These are phyloP conservation scores for Listronotus bonariensis DNA, from an alignment of 1,140 invertebrate genomes.

Conservation along the genomic window DNA sequence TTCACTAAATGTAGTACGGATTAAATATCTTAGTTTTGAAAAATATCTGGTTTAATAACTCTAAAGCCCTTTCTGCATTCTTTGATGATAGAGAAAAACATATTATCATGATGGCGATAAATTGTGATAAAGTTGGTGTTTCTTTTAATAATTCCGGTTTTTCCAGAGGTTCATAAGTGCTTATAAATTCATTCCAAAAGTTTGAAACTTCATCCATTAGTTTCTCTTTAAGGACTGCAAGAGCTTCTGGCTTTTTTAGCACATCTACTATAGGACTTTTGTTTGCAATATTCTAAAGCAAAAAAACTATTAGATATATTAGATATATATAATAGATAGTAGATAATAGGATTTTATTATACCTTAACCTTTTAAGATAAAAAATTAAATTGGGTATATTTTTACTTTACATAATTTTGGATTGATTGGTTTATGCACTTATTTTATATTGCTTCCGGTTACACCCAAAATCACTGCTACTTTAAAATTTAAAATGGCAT, in stretches of 20 bases:
- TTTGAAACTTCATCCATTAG: slow-evolving; percentile 71
- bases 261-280: slow-evolving; percentile 63
- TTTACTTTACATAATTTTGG: too few relatives aligned
- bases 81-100: slow-evolving; percentile 63
- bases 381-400: too few relatives aligned
- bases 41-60: slow-evolving; percentile 48
- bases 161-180: slow-evolving; percentile 75
- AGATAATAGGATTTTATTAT: too few relatives aligned
- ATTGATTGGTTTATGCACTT: too few relatives aligned
- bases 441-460: too few relatives aligned
- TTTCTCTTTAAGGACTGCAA: slow-evolving; percentile 69
- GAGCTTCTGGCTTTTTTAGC: slow-evolving; percentile 65
- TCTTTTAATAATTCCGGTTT: slow-evolving; percentile 68
- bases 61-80: slow-evolving; percentile 59
- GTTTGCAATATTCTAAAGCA: slow-evolving; percentile 27
- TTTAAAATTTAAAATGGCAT: too few relatives aligned
- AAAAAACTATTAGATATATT: slow-evolving; percentile 16
- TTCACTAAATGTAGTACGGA: slow-evolving; percentile 56
- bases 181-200: slow-evolving; percentile 79
- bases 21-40: slow-evolving; percentile 49
- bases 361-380: too few relatives aligned
- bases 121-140: slow-evolving; percentile 63
- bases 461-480: too few relatives aligned
- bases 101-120: slow-evolving; percentile 63
- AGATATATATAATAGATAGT: too few relatives aligned